Base-by-base conservation (phyloP, 30 jellyfish, hydroid and myxozoan species). In the Haliclystus octoradiatus region DNA sequence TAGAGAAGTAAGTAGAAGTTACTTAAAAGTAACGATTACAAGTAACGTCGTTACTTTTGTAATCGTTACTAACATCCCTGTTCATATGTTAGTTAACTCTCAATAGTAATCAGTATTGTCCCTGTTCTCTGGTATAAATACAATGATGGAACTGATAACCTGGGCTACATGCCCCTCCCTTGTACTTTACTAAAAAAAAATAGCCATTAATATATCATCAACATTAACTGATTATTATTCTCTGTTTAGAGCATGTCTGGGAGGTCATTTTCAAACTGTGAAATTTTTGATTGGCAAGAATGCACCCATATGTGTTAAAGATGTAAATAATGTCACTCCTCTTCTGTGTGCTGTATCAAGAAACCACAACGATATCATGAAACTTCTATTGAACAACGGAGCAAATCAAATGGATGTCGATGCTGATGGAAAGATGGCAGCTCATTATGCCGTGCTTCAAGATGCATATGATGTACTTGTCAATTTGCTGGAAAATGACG, bases 341-440 rank as follows among this genome's bases (percentile, higher is more conserved):
- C 68, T 73, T 33, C 63, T 73, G 14, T 62, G n/a, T 31, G 84
- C 84, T 31, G 84, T 73, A 22, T 26, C 84, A 5, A 61, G 27
- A 28, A n/a, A 25, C 26, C 66, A 62, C 19, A 13, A 3, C 25
- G 75, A 73, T 28, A 63, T 66, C n/a, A 51, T 50, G 7, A 47
- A 61, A 19, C 24, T 73, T 22, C 60, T 73, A 26, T 34, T 73
- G 30, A 28, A 28, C 47, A 73, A 73, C 33, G 74, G 75, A 12
- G 84, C 75, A 0, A 66, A 73, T 25, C 28, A 66, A 23, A 33
- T 23, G 33, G 40, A 35, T 35, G 66, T 73, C n/a, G 84, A 73
- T 29, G 27, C 19, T 28, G 34, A 12, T 46, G 68, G 62, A 12
- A n/a, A 65, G 40, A 30, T 49, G 53, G 62, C 74, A 24, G 26